phyloP scores from a whole-genome alignment of 1,140 invertebrate genomes.

The Drosophila subobscura region DNA sequence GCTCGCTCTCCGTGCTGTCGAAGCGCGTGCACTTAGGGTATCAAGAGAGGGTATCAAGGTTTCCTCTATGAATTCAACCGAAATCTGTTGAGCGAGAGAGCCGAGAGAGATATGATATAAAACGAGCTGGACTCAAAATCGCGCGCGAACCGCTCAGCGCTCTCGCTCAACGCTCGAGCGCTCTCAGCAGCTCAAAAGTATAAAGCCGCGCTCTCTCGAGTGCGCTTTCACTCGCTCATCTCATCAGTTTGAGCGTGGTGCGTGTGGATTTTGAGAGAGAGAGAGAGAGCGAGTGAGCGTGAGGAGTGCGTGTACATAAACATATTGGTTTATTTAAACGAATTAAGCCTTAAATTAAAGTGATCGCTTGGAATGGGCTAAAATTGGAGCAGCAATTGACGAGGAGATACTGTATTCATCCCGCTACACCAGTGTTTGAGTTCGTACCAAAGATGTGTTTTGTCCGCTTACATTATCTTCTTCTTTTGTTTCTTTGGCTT shows the following conservation, averaged over 20 bases:
- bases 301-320: not conserved
- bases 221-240: constrained; percentile 7
- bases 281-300: constrained; percentile 6
- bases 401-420: constrained; percentile 17
- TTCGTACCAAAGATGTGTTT: constrained; percentile 2
- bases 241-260: not conserved
- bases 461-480: too few species aligned
- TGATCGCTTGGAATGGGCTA: constrained; percentile 52
- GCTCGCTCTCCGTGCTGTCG: too few species aligned
- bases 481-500: constrained; percentile 7
- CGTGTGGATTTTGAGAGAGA: not conserved
- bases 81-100: too few species aligned
- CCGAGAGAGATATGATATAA: too few species aligned
- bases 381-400: constrained; percentile 72
- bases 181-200: constrained; percentile 15
- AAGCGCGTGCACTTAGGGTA: too few species aligned
- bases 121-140: constrained; percentile 32
- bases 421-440: not conserved
- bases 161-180: constrained; percentile 20
- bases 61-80: too few species aligned
- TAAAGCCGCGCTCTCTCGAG: constrained; percentile 21
- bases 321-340: constrained; percentile 59
- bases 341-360: constrained; percentile 64
- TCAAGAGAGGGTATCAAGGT: too few species aligned
- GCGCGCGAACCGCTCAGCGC: not conserved